Percentiles rank a stretch among this genome's conserved stretches.
phyloP scores from a whole-genome alignment of 2,113 vertebrate genomes.

The Potamarius usumacintae region DNA sequence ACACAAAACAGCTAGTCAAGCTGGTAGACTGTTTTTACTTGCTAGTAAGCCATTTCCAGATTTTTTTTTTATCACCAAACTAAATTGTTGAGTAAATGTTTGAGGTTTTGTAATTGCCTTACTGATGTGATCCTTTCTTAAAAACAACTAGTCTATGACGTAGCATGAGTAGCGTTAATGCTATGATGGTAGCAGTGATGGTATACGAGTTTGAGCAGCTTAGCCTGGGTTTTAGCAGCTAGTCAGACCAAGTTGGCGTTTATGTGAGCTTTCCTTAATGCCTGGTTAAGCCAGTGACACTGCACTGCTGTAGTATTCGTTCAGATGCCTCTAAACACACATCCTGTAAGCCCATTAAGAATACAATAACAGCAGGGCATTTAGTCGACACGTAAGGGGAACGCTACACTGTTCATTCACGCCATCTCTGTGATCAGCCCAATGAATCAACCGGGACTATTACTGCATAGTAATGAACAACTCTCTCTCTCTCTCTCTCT shows the following conservation, averaged over 20 bases:
- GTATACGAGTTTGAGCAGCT: not conserved
- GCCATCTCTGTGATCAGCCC: constrained; percentile 38
- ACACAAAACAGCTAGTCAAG: not conserved
- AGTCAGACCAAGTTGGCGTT: not conserved
- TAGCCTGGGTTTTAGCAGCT: not conserved
- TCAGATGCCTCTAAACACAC: constrained; percentile 39
- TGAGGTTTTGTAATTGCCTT: not conserved
- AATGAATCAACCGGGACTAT: constrained; percentile 18
- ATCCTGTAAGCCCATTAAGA: constrained; percentile 52
- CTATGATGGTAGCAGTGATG: not conserved
- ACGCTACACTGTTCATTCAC: constrained; percentile 18
- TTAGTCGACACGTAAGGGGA: constrained; percentile 46
- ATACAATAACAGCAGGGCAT: constrained; percentile 49
- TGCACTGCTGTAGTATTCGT: too few species aligned
- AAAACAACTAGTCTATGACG: not conserved
- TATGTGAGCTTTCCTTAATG: too few species aligned
- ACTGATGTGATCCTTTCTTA: not conserved
- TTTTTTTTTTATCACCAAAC: not conserved
- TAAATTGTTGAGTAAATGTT: not conserved
- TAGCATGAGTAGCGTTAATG: not conserved
- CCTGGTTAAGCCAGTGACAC: too few species aligned
- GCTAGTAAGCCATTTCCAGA: too few species aligned
- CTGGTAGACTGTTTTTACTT: too few species aligned
- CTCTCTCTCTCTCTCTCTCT: not conserved
- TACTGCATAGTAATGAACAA: not conserved